Evolutionary conservation across 1,140 invertebrate species (phyloP).

Genomic region (Drosophila triauraria): DNA sequence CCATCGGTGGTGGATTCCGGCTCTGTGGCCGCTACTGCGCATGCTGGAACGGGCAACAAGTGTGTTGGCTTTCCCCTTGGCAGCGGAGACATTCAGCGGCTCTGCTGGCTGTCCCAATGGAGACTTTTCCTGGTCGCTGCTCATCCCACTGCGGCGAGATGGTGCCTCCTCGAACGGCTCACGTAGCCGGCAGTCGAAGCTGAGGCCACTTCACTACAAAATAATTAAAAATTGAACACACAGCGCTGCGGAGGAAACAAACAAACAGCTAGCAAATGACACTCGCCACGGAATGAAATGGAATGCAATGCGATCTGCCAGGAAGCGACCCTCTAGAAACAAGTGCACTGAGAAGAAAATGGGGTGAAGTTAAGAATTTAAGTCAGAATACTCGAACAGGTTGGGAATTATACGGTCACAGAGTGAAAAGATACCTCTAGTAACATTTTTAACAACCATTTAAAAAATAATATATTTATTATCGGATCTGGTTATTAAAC

Average conservation of each 20-base stretch:
- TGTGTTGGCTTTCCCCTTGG: constrained; percentile 45
- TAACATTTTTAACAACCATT: too few relatives aligned
- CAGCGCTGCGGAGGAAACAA: constrained; percentile 24
- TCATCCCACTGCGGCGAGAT: not conserved
- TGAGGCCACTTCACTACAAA: constrained; percentile 68
- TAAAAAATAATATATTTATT: too few relatives aligned
- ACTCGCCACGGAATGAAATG: constrained; percentile 58
- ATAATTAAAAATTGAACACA: constrained; percentile 74
- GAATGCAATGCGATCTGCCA: constrained; percentile 58
- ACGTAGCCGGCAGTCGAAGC: constrained; percentile 41
- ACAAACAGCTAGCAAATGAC: constrained; percentile 47
- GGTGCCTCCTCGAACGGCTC: constrained; percentile 32
- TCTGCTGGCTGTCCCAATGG: constrained; percentile 26
- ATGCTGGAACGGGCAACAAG: constrained; percentile 66
- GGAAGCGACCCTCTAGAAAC: constrained; percentile 17
- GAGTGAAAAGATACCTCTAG: not conserved
- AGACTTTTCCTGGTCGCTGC: constrained; percentile 24
- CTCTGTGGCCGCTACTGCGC: constrained; percentile 45
- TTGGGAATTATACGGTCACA: not conserved
- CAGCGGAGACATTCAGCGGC: constrained; percentile 7
- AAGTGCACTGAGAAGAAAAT: constrained; percentile 1
- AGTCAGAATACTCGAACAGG: not conserved
- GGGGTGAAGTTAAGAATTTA: not conserved
- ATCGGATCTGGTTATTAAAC: too few relatives aligned
- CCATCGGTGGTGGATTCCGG: constrained; percentile 55